Percentiles rank a stretch among this genome's conserved stretches.
Conservation (phyloP, 2,113 vertebrate species). For the Alectura lathami region DNA sequence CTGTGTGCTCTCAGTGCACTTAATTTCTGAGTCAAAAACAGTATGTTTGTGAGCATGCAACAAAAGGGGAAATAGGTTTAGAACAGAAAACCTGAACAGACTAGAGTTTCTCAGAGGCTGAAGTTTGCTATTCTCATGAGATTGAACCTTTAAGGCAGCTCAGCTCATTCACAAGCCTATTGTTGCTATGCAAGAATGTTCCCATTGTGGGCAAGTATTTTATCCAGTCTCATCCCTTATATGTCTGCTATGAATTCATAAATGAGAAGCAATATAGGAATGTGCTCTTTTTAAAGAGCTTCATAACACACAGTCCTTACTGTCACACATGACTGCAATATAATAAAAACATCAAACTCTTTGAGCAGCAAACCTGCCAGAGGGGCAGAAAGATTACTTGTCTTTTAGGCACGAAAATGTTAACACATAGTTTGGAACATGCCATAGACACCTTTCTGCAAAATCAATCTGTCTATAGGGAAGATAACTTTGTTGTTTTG, state of each 20-base stretch:
- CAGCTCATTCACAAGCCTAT: background rate
- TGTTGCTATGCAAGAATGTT: background rate
- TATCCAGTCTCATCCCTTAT: background rate
- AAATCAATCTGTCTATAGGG: background rate
- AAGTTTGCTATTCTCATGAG: background rate
- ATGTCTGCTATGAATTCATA: conserved; percentile 1
- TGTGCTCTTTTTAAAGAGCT: background rate
- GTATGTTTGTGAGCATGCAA: background rate
- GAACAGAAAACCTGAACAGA: background rate
- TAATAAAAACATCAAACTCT: background rate
- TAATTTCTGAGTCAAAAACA: background rate
- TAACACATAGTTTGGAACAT: background rate
- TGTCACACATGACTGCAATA: background rate
- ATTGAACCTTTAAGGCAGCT: background rate
- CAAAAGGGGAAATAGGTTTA: background rate
- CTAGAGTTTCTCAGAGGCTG: background rate
- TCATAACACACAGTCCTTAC: background rate
- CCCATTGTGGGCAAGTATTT: background rate
- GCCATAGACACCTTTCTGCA: background rate
- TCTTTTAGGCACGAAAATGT: background rate
- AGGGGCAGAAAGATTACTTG: background rate
- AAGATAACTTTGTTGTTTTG: background rate
- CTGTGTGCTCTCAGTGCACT: background rate
- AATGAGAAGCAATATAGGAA: background rate
- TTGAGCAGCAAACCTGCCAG: background rate